These are phyloP conservation scores for Anoplophora glabripennis DNA, from an alignment of 1,140 invertebrate species.

Conservation along the genomic window DNA sequence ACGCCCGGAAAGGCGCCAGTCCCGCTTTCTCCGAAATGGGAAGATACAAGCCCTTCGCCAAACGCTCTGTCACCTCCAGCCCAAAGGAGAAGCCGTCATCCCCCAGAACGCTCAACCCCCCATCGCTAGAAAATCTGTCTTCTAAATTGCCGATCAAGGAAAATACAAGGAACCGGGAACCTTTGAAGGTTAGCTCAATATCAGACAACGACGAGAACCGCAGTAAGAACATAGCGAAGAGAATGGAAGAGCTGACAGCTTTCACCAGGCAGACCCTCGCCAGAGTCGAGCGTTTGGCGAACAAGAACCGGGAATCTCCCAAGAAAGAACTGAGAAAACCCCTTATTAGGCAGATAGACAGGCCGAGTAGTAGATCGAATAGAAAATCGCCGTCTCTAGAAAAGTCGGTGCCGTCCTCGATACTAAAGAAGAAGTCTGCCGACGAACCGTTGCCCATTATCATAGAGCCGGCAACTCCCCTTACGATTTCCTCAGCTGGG, in stretches of 20 bases:
- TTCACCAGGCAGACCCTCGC: slow-evolving; percentile 66
- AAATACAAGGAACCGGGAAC: no score
- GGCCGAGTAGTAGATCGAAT: neutral
- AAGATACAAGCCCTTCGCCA: slow-evolving; percentile 31
- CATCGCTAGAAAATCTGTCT: no score
- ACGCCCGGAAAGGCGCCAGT: slow-evolving; percentile 41
- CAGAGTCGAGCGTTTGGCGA: slow-evolving; percentile 61
- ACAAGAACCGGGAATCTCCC: slow-evolving; percentile 45
- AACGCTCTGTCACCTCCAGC: slow-evolving; percentile 29
- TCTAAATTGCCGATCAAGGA: no score
- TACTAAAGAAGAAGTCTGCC: slow-evolving; percentile 39
- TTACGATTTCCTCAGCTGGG: slow-evolving; percentile 46
- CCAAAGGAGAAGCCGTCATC: slow-evolving; percentile 25
- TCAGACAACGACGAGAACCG: slow-evolving; percentile 37
- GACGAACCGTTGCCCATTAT: slow-evolving; percentile 45
- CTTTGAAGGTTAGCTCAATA: neutral
- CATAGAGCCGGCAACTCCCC: slow-evolving; percentile 16
- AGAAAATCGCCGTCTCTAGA: slow-evolving; percentile 8
- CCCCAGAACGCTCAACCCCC: neutral
- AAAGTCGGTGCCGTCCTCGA: slow-evolving; percentile 33
- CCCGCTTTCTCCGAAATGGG: slow-evolving; percentile 34
- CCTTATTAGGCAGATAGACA: slow-evolving; percentile 7
- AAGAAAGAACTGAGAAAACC: slow-evolving; percentile 16
- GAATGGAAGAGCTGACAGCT: slow-evolving; percentile 62
- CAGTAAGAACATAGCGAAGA: slow-evolving; percentile 55